Evolutionary conservation across 2,888 invertebrate species (phyloP), one percentile per base, ranked within the genome.

Genomic region (Polydrusus pterygomalis): DNA sequence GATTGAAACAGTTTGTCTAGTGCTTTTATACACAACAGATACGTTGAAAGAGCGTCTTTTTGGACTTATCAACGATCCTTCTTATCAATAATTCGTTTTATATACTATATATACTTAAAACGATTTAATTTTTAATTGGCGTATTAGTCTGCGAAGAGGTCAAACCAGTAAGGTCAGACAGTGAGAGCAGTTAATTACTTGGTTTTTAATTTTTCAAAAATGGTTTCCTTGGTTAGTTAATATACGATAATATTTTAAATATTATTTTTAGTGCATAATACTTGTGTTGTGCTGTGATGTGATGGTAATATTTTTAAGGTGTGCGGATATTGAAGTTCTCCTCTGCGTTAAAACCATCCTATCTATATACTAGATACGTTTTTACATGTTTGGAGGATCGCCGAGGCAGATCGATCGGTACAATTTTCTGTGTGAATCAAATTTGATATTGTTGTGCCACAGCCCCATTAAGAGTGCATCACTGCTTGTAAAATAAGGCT

Each of bases 211-310:
- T 34, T 54, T 34, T 34, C 3, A 34, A 15, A 56, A 56, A 56
- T 56, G 56, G 34, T 34, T 30, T 56, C 56, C 9, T 30, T 8
- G 56, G 56, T 56, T 56, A 34, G 56, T 56, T 34, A 56, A 56
- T 34, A 34, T 56, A 56, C 6, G 25, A 3, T 49, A 49, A 30
- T 30, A 30, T n/a, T 34, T 7, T 56, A n/a, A n/a, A n/a, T 43
- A 43, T 3, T 43, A 13, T 43, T n/a, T n/a, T 20, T 1, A 56
- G 30, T 30, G 34, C 30, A 15, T 34, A 15, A 56, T 15, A 15
- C 11, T 30, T 56, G 56, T 30, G 34, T 15, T 34, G 56, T n/a
- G 56, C 9, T 6, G 18, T 51, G 9, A 18, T 10, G 10, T 1
- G 18, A 1, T 51, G n/a, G n/a, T 10, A 20, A 51, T 10, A 18